phyloP scores from a whole-genome alignment of 2,888 invertebrate genomes.

The Psylliodes chrysocephalus region DNA sequence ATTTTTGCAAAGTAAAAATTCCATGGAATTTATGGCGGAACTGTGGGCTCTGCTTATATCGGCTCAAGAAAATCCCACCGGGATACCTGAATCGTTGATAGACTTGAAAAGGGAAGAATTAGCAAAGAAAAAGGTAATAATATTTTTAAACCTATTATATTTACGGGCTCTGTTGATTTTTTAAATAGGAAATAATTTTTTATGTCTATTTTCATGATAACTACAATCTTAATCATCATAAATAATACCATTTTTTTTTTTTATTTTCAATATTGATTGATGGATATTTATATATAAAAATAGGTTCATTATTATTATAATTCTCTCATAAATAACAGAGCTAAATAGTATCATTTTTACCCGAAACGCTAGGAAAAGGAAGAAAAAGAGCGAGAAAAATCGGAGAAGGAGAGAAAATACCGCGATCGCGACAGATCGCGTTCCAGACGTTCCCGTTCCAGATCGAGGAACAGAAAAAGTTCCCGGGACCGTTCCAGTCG shows the following conservation, averaged over 20 bases:
- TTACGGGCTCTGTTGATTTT: too few species aligned
- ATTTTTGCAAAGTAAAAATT: conserved; percentile 97
- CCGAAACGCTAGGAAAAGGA: conserved; percentile 55
- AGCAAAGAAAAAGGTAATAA: conserved; percentile 85
- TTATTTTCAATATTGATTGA: too few species aligned
- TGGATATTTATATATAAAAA: too few species aligned
- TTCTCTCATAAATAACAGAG: too few species aligned
- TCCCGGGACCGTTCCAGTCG: conserved; percentile 27
- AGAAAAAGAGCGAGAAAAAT: conserved; percentile 72
- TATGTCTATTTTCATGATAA: too few species aligned
- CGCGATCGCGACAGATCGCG: conserved; percentile 63
- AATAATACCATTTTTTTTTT: too few species aligned
- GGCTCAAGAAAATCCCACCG: conserved; percentile 94
- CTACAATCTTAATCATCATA: too few species aligned
- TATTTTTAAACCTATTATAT: too few species aligned
- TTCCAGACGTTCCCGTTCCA: conserved; percentile 56
- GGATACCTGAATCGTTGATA: conserved; percentile 94
- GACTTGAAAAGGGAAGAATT: conserved; percentile 98
- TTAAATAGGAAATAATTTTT: too few species aligned
- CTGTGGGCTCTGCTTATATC: conserved; percentile 95
- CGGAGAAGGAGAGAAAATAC: conserved; percentile 64
- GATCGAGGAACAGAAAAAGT: conserved; percentile 33
- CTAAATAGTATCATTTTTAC: too few species aligned
- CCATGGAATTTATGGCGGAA: conserved; percentile 97
- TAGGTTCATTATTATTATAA: too few species aligned